Evolutionary conservation across 2,113 vertebrate genomes (phyloP).

Genomic region (Melanostigma gelatinosum): DNA sequence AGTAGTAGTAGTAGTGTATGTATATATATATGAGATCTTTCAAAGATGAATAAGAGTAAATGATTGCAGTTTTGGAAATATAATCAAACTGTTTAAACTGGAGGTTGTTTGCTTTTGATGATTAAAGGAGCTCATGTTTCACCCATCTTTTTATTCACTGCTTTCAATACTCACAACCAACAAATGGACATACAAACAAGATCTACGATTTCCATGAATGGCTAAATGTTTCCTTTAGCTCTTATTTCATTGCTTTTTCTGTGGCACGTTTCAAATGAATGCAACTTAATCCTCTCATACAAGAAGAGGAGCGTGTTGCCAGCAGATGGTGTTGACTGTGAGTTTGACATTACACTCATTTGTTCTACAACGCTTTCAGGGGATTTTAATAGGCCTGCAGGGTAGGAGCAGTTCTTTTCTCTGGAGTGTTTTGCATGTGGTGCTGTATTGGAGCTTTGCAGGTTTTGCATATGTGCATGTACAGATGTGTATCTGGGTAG

Average conservation of each 20-base stretch:
- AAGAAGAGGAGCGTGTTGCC: constrained; percentile 1
- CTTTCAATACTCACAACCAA: background rate
- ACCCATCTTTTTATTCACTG: background rate
- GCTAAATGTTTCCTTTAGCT: constrained; percentile 15
- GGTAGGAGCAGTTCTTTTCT: constrained; percentile 21
- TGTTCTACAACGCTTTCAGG: background rate
- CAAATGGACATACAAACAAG: background rate
- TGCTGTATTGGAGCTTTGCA: constrained; percentile 12
- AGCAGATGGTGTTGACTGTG: constrained; percentile 28
- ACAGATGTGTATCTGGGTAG: constrained; percentile 59
- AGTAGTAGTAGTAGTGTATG: too few relatives aligned
- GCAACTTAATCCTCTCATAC: constrained; percentile 4
- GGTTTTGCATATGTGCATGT: constrained; percentile 75
- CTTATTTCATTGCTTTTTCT: constrained; percentile 13
- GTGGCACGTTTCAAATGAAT: constrained; percentile 19
- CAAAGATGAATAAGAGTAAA: background rate
- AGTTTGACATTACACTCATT: constrained; percentile 25
- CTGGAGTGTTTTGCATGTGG: constrained; percentile 73
- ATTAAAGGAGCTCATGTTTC: constrained; percentile 21
- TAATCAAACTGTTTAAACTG: background rate
- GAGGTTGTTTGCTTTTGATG: constrained; percentile 35
- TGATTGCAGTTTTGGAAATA: background rate
- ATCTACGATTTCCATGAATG: constrained; percentile 1
- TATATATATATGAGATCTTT: background rate
- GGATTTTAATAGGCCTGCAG: constrained; percentile 5